Percentiles rank a stretch among this genome's conserved stretches.
Conservation (phyloP, 2,888 invertebrate genomes). For the Acrocera orbiculus region DNA sequence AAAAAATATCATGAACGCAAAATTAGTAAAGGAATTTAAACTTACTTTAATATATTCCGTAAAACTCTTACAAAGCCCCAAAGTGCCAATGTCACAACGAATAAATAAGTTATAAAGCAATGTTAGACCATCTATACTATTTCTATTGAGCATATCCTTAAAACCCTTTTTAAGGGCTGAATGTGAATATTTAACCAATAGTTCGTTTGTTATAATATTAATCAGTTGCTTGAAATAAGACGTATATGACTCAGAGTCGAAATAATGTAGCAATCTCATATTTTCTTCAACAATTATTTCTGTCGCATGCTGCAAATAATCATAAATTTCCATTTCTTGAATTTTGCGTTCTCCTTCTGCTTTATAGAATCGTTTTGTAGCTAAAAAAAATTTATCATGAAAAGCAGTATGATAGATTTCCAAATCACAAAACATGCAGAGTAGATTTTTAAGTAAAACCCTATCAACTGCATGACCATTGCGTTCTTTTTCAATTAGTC, state of each 20-base stretch:
- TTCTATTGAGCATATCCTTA: conserved; percentile 78
- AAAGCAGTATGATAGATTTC: conserved; percentile 86
- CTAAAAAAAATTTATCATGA: conserved; percentile 77
- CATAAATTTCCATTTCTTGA: conserved; percentile 85
- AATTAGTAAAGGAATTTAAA: not conserved
- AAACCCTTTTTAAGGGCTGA: conserved; percentile 86
- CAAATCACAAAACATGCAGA: conserved; percentile 91
- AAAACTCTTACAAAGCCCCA: conserved; percentile 74
- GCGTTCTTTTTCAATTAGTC: conserved; percentile 85
- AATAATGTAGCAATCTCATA: conserved; percentile 80
- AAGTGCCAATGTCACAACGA: conserved; percentile 79
- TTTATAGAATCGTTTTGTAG: conserved; percentile 85
- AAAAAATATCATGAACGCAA: no score
- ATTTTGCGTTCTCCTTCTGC: conserved; percentile 86
- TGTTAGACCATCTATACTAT: conserved; percentile 69
- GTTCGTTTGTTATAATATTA: conserved; percentile 83
- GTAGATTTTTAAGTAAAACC: conserved; percentile 76
- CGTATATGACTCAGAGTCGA: conserved; percentile 41
- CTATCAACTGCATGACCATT: conserved; percentile 88
- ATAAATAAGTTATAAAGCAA: conserved; percentile 75
- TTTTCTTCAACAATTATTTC: conserved; percentile 86
- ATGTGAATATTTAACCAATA: conserved; percentile 79
- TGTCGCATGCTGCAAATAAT: conserved; percentile 91
- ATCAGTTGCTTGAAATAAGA: conserved; percentile 58
- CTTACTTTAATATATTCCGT: conserved; percentile 84